These are phyloP conservation scores for Heterochromis multidens DNA, from an alignment of 2,113 vertebrate species.

Conservation along the genomic window DNA sequence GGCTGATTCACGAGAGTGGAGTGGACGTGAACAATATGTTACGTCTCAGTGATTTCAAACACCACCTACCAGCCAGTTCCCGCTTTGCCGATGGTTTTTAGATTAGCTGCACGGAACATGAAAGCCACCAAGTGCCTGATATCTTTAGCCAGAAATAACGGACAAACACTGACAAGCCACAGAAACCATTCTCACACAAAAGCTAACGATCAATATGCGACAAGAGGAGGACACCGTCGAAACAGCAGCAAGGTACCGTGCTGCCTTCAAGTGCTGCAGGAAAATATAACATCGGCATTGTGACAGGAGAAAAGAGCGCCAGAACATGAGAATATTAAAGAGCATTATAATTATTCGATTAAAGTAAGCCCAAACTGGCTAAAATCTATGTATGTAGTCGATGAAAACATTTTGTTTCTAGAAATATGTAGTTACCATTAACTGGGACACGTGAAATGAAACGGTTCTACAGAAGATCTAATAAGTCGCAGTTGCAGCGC, in stretches of 20 bases:
- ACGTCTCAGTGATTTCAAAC: constrained; percentile 33
- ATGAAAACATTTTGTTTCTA: background rate
- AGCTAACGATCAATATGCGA: constrained; percentile 44
- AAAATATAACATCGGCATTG: fast-evolving
- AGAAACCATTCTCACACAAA: constrained; percentile 72
- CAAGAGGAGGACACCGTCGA: constrained; percentile 28
- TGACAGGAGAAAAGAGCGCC: background rate
- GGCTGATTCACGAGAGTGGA: constrained; percentile 39
- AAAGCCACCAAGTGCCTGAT: constrained; percentile 69
- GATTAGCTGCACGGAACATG: constrained; percentile 79
- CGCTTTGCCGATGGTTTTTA: constrained; percentile 78
- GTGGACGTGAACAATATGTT: constrained; percentile 47
- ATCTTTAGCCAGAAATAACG: constrained; percentile 69
- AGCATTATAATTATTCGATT: background rate
- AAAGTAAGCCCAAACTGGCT: background rate
- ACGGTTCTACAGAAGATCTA: background rate
- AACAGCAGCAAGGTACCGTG: constrained; percentile 8
- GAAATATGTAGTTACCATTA: background rate
- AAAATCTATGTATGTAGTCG: background rate
- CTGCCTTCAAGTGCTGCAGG: constrained; percentile 1
- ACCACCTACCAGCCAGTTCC: constrained; percentile 79
- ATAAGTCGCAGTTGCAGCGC: background rate
- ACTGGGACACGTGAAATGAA: background rate
- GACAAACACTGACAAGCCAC: constrained; percentile 35
- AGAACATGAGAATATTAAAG: background rate